Evolutionary conservation across 2,797 vertebrate genomes (phyloP).

Genomic region (Sparus aurata): DNA sequence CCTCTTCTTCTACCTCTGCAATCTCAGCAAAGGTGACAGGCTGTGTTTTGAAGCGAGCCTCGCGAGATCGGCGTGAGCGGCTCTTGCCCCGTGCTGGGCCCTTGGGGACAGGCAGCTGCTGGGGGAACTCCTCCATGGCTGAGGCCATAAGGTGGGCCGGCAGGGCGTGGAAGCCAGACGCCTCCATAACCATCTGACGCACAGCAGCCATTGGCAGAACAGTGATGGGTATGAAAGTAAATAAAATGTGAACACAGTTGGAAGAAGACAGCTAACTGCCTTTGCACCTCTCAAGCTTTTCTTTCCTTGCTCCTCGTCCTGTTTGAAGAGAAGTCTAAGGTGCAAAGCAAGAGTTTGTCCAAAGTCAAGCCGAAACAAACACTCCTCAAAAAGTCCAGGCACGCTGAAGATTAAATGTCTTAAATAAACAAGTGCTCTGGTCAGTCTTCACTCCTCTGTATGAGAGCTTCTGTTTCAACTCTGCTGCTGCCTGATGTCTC

Average conservation of each 20-base stretch:
- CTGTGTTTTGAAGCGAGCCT: slow-evolving; percentile 98
- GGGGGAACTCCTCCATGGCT: slow-evolving; percentile 93
- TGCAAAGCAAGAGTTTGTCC: slow-evolving; percentile 27
- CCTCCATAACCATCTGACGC: slow-evolving; percentile 87
- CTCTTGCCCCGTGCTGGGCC: slow-evolving; percentile 86
- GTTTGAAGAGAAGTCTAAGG: slow-evolving; percentile 15
- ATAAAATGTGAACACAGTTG: background rate
- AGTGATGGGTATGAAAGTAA: background rate
- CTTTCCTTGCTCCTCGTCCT: slow-evolving; percentile 26
- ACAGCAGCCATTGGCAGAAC: slow-evolving; percentile 84
- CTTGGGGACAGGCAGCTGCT: slow-evolving; percentile 90
- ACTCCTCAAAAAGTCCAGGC: slow-evolving; percentile 29
- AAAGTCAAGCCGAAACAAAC: slow-evolving; percentile 28
- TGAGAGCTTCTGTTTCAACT: slow-evolving; percentile 32
- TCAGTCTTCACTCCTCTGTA: slow-evolving; percentile 14
- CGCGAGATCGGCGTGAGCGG: slow-evolving; percentile 89
- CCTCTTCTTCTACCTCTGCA: slow-evolving; percentile 97
- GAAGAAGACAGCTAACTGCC: background rate
- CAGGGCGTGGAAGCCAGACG: slow-evolving; percentile 90
- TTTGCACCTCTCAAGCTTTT: slow-evolving; percentile 13
- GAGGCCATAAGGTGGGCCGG: slow-evolving; percentile 89
- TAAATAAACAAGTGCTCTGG: slow-evolving; percentile 12
- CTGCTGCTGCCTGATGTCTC: slow-evolving; percentile 14
- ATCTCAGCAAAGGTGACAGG: slow-evolving; percentile 99
- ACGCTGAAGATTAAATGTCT: background rate